These are phyloP conservation scores for Galeopterus variegatus DNA, from an alignment of 2,113 vertebrate species.

Conservation along the genomic window DNA sequence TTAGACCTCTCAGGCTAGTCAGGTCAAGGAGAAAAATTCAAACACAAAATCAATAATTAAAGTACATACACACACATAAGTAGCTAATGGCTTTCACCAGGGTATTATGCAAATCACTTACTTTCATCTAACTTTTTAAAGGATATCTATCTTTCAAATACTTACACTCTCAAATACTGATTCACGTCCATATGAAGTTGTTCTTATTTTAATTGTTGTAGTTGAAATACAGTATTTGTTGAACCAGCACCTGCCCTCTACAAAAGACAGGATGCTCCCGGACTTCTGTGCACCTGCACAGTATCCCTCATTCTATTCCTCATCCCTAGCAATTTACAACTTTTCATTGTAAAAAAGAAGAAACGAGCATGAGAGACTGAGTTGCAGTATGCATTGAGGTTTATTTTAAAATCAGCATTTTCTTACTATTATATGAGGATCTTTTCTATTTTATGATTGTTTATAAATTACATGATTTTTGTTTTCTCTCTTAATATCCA, in stretches of 20 bases:
- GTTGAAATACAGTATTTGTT: background rate
- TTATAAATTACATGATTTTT: constrained; percentile 46
- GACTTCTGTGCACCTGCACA: background rate
- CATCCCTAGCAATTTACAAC: background rate
- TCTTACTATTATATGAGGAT: background rate
- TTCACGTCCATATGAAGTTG: background rate
- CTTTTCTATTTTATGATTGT: constrained; percentile 5
- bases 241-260: background rate
- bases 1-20: constrained; percentile 17
- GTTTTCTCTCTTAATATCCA: constrained; percentile 4
- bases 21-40: constrained; percentile 16
- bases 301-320: background rate
- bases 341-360: background rate
- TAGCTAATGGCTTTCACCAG: constrained; percentile 11
- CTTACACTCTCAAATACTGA: background rate
- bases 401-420: constrained; percentile 58
- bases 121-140: constrained; percentile 16
- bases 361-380: background rate
- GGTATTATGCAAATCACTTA: background rate
- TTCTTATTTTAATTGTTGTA: background rate
- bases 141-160: background rate
- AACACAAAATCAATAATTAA: constrained; percentile 41
- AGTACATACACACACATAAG: background rate
- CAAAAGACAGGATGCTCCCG: background rate
- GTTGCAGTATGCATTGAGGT: background rate